These are phyloP conservation scores for Natator depressus DNA, from an alignment of 2,113 vertebrate species.

Conservation along the genomic window DNA sequence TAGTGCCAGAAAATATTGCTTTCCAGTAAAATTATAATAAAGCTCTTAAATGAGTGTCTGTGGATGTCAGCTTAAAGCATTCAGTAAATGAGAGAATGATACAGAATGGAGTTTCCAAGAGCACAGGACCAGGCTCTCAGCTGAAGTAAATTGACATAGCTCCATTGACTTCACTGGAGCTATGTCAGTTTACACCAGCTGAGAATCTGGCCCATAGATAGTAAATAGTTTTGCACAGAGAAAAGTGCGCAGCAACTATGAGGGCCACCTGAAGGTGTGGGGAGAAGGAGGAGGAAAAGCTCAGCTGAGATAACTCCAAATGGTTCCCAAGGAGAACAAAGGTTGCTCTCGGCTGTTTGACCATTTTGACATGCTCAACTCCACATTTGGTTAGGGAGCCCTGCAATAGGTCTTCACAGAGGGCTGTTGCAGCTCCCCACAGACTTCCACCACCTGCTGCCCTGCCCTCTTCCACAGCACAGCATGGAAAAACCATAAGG, in stretches of 20 bases:
- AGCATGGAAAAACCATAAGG: neutral
- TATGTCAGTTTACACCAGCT: neutral
- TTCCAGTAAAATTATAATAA: neutral
- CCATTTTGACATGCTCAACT: neutral
- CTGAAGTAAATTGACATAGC: neutral
- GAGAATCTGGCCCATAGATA: neutral
- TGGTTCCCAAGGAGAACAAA: neutral
- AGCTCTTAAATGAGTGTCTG: fast-evolving
- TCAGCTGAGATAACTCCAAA: fast-evolving
- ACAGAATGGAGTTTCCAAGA: neutral
- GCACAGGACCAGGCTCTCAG: fast-evolving
- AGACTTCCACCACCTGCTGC: neutral
- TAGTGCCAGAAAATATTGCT: neutral
- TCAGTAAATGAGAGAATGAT: neutral
- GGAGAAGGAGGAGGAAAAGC: neutral
- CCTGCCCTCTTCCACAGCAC: neutral
- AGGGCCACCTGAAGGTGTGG: neutral
- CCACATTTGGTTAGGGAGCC: neutral
- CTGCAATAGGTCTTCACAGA: neutral
- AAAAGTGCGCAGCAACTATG: neutral
- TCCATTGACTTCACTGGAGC: neutral
- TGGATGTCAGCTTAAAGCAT: neutral
- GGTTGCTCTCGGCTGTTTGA: neutral
- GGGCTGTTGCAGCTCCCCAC: neutral
- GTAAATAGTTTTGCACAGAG: fast-evolving